Conservation (phyloP, 2,113 vertebrate species). For the Poecilia latipinna region DNA sequence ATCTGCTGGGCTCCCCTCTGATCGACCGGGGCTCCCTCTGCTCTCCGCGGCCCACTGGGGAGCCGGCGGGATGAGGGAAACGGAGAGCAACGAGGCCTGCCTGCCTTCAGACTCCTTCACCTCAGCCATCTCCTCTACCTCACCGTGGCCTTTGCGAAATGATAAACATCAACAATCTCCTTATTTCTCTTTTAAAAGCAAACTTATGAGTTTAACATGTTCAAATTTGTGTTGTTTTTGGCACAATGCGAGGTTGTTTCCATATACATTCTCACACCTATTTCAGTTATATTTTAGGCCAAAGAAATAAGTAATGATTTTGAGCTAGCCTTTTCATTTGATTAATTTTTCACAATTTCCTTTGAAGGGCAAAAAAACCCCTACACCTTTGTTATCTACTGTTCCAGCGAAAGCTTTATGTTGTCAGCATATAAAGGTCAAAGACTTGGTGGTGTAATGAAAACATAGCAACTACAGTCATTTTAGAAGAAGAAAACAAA, state of each 20-base stretch:
- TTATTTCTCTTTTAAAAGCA: not conserved
- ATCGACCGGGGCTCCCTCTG: slow-evolving; percentile 81
- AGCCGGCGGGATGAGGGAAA: slow-evolving; percentile 33
- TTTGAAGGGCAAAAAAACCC: too few species aligned
- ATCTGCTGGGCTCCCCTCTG: slow-evolving; percentile 85
- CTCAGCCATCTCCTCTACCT: slow-evolving; percentile 19
- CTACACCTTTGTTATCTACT: too few species aligned
- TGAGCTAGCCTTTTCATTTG: too few species aligned
- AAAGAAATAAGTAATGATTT: too few species aligned
- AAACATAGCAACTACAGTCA: too few species aligned
- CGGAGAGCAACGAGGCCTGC: slow-evolving; percentile 12
- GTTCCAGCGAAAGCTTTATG: too few species aligned
- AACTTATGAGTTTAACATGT: not conserved
- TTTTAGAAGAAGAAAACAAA: too few species aligned
- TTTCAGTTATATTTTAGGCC: not conserved
- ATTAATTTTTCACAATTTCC: too few species aligned
- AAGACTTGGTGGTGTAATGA: too few species aligned
- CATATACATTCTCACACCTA: not conserved
- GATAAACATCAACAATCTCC: not conserved
- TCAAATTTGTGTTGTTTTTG: not conserved
- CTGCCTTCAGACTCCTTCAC: slow-evolving; percentile 44
- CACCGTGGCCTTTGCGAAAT: too few species aligned
- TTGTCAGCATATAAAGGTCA: too few species aligned
- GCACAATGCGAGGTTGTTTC: too few species aligned
- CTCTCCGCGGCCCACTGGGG: slow-evolving; percentile 67